These are phyloP conservation scores for Prionace glauca DNA, from an alignment of 2,797 vertebrate genomes.

Conservation along the genomic window DNA sequence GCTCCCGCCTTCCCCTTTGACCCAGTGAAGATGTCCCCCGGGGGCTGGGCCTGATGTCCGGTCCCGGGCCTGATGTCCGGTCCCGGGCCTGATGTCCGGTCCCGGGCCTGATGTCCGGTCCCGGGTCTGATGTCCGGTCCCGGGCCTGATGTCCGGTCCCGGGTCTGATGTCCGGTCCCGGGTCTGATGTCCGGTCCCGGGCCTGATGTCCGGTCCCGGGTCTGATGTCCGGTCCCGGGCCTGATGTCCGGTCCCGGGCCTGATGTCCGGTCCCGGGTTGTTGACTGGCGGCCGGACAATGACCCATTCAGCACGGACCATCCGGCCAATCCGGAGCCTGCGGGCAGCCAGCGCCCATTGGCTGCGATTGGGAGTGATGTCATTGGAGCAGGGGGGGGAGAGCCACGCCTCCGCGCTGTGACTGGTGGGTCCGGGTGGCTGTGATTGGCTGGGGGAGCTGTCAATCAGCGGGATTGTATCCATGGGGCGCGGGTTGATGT, in stretches of 20 bases:
- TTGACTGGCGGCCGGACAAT: background rate
- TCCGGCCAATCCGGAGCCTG: background rate
- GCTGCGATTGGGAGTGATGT: background rate
- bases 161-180: too few relatives aligned
- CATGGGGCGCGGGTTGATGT: background rate
- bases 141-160: too few relatives aligned
- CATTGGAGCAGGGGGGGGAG: background rate
- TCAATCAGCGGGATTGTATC: background rate
- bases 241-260: too few relatives aligned
- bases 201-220: too few relatives aligned
- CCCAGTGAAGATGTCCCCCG: background rate
- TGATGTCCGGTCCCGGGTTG: too few relatives aligned
- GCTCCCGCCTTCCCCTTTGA: background rate
- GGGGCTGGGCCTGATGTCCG: too few relatives aligned
- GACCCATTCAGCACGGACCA: background rate
- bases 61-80: too few relatives aligned
- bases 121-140: too few relatives aligned
- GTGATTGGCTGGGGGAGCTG: background rate
- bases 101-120: too few relatives aligned
- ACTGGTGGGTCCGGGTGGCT: background rate
- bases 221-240: too few relatives aligned
- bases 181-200: too few relatives aligned
- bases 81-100: too few relatives aligned
- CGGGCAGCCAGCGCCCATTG: background rate
- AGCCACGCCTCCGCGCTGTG: background rate